A percentile compares a stretch with the other conserved stretches of the same genome.
Conservation (phyloP, 2,888 invertebrate species). For the Sipha maydis region DNA sequence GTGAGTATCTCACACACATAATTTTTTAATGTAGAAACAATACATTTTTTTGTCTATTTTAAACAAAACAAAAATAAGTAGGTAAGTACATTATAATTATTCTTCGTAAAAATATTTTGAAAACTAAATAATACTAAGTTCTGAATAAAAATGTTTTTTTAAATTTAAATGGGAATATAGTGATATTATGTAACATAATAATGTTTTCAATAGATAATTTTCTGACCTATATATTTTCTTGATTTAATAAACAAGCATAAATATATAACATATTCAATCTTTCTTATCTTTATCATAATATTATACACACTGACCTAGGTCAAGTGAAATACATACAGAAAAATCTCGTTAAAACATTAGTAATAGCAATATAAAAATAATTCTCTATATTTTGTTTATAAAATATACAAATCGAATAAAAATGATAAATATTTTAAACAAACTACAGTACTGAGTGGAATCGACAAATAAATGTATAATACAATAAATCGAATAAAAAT, state of each 20-base stretch:
- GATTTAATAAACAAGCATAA: not conserved
- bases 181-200: too few species aligned
- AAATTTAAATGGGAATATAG: too few species aligned
- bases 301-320: not conserved
- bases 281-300: not conserved
- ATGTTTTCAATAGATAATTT: too few species aligned
- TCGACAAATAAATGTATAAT: not conserved
- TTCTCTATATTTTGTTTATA: not conserved
- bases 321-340: not conserved
- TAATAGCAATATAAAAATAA: not conserved
- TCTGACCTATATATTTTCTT: not conserved
- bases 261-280: not conserved
- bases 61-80: too few species aligned
- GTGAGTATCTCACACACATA: not conserved
- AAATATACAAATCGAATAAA: not conserved
- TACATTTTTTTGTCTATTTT: too few species aligned
- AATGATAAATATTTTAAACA: too few species aligned
- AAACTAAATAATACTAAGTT: too few species aligned
- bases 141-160: too few species aligned
- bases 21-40: too few species aligned
- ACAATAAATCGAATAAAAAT: too few species aligned
- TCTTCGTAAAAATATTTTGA: not conserved
- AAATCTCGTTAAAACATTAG: not conserved
- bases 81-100: too few species aligned
- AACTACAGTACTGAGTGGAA: not conserved